Evolutionary conservation across 2,113 vertebrate species (phyloP), one percentile per base, ranked within the genome.

Genomic region (Leptobrachium ailaonicum): DNA sequence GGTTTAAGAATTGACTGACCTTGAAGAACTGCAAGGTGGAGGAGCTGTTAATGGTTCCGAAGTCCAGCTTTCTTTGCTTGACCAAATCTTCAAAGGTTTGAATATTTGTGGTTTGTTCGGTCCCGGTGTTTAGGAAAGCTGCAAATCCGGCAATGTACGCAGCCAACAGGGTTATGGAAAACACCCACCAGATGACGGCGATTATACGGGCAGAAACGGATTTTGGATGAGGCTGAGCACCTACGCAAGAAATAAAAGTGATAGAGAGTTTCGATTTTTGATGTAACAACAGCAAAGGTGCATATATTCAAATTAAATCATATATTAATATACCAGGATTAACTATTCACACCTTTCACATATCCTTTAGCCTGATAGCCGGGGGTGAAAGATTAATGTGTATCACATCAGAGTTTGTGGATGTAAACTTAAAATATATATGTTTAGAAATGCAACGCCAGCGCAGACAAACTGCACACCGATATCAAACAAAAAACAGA

Each of bases 181-280:
- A 97, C 1, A 96, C 79, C 95, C 96, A 97, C 96, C 95, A 97
- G 87, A 94, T 89, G 47, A 93, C 88, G 0, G 92, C 90, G 1
- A 97, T 82, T 0, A 96, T 77, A 0, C 94, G 89, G 70, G 94
- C 93, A 0, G 95, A 94, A 2, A 93, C 69, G 0, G 93, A 91
- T 84, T 91, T 96, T 1, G 95, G 95, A 41, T 93, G 92, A 79
- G 95, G 95, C 0, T 91, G 93, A 2, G 90, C 92, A 41, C 96
- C 96, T 97, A 83, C 14, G 2, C 0, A 71, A 0, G 11, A 0
- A 4, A 20, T 60, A n/a, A 32, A 8, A 41, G 47, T 9, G 67
- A 72, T 0, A 11, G 13, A 4, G 56, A 3, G 56, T 60, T 60
- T 4, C 1, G 4, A 50, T 50, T 32, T 32, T 32, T 50, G 47